phyloP scores from a whole-genome alignment of 2,797 vertebrate species.

The Melanitta fusca region DNA sequence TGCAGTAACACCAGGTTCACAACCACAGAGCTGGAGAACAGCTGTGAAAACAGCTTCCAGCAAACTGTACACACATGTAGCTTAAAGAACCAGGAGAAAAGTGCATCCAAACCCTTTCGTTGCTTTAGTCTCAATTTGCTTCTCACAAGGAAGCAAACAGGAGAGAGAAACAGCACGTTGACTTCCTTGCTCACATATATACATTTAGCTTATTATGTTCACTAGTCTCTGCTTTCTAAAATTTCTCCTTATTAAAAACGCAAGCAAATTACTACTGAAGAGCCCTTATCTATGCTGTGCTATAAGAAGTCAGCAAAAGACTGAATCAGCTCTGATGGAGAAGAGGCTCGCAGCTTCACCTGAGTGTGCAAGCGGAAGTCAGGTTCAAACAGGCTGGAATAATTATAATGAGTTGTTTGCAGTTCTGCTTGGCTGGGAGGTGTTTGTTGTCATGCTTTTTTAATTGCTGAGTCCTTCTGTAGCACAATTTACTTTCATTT shows the following conservation, averaged over 20 bases:
- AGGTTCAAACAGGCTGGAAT: slow-evolving; percentile 47
- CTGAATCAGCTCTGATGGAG: slow-evolving; percentile 34
- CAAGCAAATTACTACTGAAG: slow-evolving; percentile 57
- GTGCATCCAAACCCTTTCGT: not conserved
- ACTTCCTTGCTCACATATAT: not conserved
- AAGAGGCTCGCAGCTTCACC: slow-evolving; percentile 14
- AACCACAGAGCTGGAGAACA: not conserved
- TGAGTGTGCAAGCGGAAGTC: not conserved
- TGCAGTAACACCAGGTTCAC: not conserved
- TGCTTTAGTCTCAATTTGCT: not conserved
- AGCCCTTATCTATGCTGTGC: slow-evolving; percentile 42
- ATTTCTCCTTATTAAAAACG: slow-evolving; percentile 41
- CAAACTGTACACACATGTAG: not conserved
- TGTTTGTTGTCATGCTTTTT: slow-evolving; percentile 53
- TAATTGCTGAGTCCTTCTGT: slow-evolving; percentile 62
- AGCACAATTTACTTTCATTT: slow-evolving; percentile 44
- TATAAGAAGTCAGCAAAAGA: slow-evolving; percentile 39
- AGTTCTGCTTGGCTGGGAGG: slow-evolving; percentile 60
- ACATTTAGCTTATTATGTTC: not conserved
- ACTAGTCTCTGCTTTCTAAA: slow-evolving; percentile 11
- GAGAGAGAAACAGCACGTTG: not conserved
- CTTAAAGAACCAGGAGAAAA: not conserved
- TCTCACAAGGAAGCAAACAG: not conserved
- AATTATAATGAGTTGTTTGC: slow-evolving; percentile 67
- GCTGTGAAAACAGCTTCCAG: not conserved